Percentiles rank a stretch among this genome's conserved stretches.
Conservation (phyloP, 2,888 invertebrate species). For the Dryomyza anilis region DNA sequence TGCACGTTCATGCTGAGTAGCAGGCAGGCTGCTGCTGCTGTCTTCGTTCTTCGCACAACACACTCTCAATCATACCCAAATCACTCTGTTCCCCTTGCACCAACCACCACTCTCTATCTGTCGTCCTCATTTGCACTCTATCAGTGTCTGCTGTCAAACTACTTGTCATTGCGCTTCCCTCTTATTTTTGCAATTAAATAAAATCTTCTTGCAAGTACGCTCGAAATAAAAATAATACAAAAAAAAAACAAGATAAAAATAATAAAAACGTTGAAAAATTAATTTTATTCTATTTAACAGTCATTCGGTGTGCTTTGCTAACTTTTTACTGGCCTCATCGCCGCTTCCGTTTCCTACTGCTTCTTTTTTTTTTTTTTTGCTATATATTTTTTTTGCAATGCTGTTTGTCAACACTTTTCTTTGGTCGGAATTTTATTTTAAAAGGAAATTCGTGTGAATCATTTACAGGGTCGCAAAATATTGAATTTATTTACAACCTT, state of each 20-base stretch:
- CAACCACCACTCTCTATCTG: background rate
- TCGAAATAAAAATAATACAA: background rate
- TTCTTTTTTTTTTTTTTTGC: background rate
- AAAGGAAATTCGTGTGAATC: too few relatives aligned
- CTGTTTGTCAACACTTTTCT: too few relatives aligned
- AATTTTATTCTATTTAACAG: constrained; percentile 23
- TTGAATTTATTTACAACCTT: too few relatives aligned
- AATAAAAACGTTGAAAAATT: constrained; percentile 1
- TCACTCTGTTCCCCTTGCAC: background rate
- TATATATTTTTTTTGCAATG: too few relatives aligned
- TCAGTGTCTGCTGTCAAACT: background rate
- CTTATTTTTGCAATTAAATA: constrained; percentile 24
- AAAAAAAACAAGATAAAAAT: background rate
- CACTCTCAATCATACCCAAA: background rate
- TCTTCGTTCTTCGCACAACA: too few relatives aligned
- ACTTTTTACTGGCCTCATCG: background rate
- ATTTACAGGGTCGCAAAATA: too few relatives aligned
- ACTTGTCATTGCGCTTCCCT: constrained; percentile 11
- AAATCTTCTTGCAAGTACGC: constrained; percentile 3
- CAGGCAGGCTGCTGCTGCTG: too few relatives aligned
- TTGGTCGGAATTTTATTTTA: too few relatives aligned
- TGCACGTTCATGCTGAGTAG: background rate
- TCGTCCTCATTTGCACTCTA: background rate
- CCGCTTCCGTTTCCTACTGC: background rate
- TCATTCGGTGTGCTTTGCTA: constrained; percentile 15